Base-by-base conservation (phyloP, 1,140 invertebrate species). In the Dreissena rostriformis region DNA sequence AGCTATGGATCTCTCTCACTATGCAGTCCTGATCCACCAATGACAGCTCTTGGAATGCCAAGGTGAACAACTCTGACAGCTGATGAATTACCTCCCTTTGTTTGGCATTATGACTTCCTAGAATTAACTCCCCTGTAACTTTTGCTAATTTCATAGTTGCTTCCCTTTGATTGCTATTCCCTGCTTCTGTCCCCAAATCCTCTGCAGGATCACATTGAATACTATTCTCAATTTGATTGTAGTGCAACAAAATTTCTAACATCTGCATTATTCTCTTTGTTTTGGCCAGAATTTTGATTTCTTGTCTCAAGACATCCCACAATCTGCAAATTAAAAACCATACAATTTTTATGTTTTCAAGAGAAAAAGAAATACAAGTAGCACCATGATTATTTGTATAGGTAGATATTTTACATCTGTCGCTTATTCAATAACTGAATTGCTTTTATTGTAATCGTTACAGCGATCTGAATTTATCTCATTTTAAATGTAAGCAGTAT, bases 31-130 rank as follows among this genome's bases (percentile, higher is more conserved):
- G 53, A 51, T 81, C 70, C 51, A 29, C 55, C 15, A 66, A 73
- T 63, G 70, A 73, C 19, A 81, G 73, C 55, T 66, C 79, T 63
- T 51, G 19, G 55, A 81, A 81, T 72, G 70, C 49, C 19, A 24
- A 19, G 29, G 10, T 8, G 28, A 79, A 39, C 24, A 79, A 49
- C 17, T 71, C 17, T 17, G 49, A 19, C 22, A 79, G 65, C 22
- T 17, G n/a, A 29, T n/a, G 1, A 63, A 26, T 28, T 66, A 26
- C 63, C 61, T 76, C 24, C 57, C n/a, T 7, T 17, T 10, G 51
- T 8, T 79, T 70, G 28, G 12, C 57, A 61, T 61, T 39, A 5
- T 39, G 39, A 39, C 39, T 39, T 39, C 39, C 39, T 39, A 39
- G 39, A 39, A 39, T 39, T 5, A 39, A 4, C 63, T 67, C 63